These are phyloP conservation scores for Drosophila equinoxialis DNA, from an alignment of 1,140 invertebrate species.

Conservation along the genomic window DNA sequence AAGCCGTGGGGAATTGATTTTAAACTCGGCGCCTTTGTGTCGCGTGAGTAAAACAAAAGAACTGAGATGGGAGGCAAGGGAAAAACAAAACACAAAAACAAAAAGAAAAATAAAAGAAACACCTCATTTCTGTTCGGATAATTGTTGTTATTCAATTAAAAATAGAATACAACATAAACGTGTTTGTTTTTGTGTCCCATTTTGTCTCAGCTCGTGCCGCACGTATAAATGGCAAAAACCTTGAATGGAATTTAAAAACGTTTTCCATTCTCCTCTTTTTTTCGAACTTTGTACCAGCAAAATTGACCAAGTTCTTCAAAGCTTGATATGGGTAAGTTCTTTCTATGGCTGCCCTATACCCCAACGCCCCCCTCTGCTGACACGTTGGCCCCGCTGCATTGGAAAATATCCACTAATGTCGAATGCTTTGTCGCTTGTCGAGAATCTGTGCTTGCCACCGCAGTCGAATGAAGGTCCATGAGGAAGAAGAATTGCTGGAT, in stretches of 20 bases:
- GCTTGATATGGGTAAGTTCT: constrained; percentile 43
- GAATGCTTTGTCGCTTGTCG: constrained; percentile 68
- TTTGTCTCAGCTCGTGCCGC: constrained; percentile 10
- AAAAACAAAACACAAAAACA: constrained; percentile 31
- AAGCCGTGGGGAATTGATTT: constrained; percentile 12
- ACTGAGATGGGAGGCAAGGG: neutral
- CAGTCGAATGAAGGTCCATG: constrained; percentile 17
- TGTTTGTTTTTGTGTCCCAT: constrained; percentile 36
- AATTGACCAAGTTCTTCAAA: constrained; percentile 46
- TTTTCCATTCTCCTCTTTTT: constrained; percentile 40
- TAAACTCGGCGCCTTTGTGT: constrained; percentile 23
- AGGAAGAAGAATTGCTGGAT: neutral
- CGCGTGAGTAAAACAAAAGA: constrained; percentile 38
- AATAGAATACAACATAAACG: constrained; percentile 51
- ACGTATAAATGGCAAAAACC: constrained; percentile 41
- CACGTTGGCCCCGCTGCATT: constrained; percentile 61
- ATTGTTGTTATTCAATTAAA: constrained; percentile 70
- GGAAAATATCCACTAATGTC: constrained; percentile 75
- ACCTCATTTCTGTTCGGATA: constrained; percentile 44
- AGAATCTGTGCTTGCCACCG: neutral
- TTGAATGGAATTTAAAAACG: constrained; percentile 61
- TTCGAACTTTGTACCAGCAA: constrained; percentile 61
- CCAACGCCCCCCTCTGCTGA: constrained; percentile 19
- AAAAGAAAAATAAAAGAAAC: neutral
- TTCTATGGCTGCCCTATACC: constrained; percentile 47